Evolutionary conservation across 2,797 vertebrate genomes (phyloP).

Genomic region (Cephalopachus bancanus): DNA sequence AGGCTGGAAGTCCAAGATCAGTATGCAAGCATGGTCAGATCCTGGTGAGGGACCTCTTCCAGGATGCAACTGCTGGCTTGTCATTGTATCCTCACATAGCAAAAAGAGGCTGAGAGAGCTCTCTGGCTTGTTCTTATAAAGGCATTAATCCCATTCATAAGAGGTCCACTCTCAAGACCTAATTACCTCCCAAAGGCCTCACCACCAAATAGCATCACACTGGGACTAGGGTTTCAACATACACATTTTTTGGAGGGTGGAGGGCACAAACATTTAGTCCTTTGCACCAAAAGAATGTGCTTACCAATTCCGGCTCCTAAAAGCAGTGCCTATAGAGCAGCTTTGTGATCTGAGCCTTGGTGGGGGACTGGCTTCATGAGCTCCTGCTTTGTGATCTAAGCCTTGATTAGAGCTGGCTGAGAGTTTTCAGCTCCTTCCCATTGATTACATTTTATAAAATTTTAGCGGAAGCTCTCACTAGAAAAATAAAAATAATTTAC

Average conservation of each 20-base stretch:
- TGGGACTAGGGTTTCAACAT: neutral
- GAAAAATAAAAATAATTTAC: conserved; percentile 66
- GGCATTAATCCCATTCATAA: neutral
- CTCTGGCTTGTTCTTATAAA: neutral
- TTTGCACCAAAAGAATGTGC: neutral
- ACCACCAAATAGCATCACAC: neutral
- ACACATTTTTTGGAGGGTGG: neutral
- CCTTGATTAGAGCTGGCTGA: neutral
- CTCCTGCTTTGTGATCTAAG: neutral
- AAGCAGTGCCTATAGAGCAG: neutral
- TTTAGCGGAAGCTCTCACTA: neutral
- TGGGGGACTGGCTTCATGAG: too few species aligned
- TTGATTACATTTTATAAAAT: neutral
- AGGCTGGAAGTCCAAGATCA: neutral
- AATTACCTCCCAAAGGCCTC: neutral
- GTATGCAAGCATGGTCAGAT: neutral
- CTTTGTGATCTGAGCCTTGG: neutral
- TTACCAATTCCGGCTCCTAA: neutral
- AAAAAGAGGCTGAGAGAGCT: neutral
- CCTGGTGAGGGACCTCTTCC: neutral
- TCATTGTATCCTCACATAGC: neutral
- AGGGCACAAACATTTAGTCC: neutral
- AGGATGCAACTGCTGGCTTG: neutral
- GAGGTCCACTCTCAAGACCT: neutral
- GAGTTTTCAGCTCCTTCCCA: neutral